Evolutionary conservation across 1,140 invertebrate genomes (phyloP).

Genomic region (Saccostrea cuccullata): DNA sequence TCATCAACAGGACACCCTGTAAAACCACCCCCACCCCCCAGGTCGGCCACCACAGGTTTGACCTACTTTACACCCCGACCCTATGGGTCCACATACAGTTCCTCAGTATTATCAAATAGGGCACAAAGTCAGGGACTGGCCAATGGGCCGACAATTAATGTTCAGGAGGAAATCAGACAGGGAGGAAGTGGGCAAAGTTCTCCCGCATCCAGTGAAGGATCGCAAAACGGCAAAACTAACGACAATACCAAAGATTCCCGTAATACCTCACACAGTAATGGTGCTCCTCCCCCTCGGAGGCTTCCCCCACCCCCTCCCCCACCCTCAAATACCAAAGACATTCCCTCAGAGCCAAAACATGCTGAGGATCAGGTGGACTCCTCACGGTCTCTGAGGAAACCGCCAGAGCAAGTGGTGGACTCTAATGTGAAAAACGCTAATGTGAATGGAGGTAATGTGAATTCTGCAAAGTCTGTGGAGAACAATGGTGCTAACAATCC

Average conservation of each 20-base stretch:
- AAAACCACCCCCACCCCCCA: conserved; percentile 45
- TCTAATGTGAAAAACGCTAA: not conserved
- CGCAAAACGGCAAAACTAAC: conserved; percentile 49
- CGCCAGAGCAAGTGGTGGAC: not conserved
- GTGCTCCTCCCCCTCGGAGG: conserved; percentile 22
- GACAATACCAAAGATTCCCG: not conserved
- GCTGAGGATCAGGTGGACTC: conserved; percentile 32
- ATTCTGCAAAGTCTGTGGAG: conserved; percentile 33
- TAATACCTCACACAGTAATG: conserved; percentile 34
- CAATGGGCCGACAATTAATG: conserved; percentile 62
- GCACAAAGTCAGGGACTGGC: conserved; percentile 47
- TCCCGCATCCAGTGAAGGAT: conserved; percentile 73
- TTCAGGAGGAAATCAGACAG: conserved; percentile 70
- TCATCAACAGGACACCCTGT: conserved; percentile 33
- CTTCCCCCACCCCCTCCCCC: not conserved
- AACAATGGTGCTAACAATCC: conserved; percentile 41
- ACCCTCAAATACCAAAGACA: conserved; percentile 14
- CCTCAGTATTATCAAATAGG: conserved; percentile 63
- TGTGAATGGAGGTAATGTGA: conserved; percentile 21
- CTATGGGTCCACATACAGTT: conserved; percentile 70
- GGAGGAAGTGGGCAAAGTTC: conserved; percentile 77
- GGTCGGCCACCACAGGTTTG: conserved; percentile 56
- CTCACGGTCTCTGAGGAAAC: not conserved
- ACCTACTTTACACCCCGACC: conserved; percentile 65
- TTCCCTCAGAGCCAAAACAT: not conserved